phyloP scores from a whole-genome alignment of 2,888 invertebrate species.

The Trissoscelio sp. region DNA sequence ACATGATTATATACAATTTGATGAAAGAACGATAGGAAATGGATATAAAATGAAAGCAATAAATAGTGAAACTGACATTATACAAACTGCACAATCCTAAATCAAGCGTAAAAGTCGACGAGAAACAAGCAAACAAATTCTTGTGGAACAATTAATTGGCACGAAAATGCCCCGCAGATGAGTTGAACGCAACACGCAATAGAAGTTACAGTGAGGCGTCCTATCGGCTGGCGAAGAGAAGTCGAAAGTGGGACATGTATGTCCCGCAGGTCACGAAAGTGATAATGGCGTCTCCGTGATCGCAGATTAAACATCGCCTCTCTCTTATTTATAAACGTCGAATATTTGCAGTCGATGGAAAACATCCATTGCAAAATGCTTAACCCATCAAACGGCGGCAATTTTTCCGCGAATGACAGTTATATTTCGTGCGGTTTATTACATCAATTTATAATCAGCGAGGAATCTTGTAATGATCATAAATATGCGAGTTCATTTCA shows the following conservation, averaged over 20 bases:
- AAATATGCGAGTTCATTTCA: neutral
- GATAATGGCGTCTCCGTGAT: constrained; percentile 30
- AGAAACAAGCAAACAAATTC: constrained; percentile 27
- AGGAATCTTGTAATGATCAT: too few species aligned
- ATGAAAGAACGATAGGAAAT: too few species aligned
- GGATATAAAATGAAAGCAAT: too few species aligned
- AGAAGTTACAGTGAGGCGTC: constrained; percentile 16
- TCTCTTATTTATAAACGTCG: constrained; percentile 14
- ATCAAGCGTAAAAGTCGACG: neutral
- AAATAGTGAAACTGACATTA: too few species aligned
- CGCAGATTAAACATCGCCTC: constrained; percentile 26
- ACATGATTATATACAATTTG: too few species aligned
- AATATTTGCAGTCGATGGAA: neutral
- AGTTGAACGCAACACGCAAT: constrained; percentile 36
- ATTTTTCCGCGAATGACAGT: neutral
- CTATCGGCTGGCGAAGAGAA: neutral
- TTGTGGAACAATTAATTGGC: constrained; percentile 31
- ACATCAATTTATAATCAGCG: constrained; percentile 31
- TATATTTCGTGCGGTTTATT: constrained; percentile 11
- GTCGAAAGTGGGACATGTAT: constrained; percentile 36
- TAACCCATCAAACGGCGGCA: neutral
- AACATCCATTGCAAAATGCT: constrained; percentile 6
- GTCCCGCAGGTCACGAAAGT: constrained; percentile 53
- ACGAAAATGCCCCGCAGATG: constrained; percentile 28
- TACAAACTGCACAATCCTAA: neutral